Evolutionary conservation across 2,888 invertebrate species (phyloP).

Genomic region (Shargacucullia verbasci): DNA sequence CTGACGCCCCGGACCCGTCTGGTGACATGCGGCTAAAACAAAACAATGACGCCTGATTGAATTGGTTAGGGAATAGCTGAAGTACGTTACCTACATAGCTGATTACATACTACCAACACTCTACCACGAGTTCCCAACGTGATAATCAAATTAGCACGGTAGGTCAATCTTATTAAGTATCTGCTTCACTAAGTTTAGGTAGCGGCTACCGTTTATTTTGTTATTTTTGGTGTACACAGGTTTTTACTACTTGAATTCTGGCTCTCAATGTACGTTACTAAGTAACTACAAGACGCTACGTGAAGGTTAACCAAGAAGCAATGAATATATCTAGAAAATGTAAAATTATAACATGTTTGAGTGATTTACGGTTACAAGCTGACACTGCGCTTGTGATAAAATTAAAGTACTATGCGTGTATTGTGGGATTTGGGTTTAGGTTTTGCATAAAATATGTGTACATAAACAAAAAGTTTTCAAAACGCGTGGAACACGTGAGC

Average conservation of each 20-base stretch:
- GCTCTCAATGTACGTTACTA: neutral
- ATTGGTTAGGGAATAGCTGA: conserved; percentile 57
- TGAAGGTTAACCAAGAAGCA: no score
- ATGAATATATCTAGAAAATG: no score
- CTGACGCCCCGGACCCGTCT: conserved; percentile 61
- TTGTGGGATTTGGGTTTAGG: conserved; percentile 35
- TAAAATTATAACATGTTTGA: conserved; percentile 1
- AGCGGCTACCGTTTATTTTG: conserved; percentile 6
- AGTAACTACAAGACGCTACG: neutral
- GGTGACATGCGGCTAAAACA: conserved; percentile 70
- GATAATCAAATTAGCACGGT: conserved; percentile 39
- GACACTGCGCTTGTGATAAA: conserved; percentile 29
- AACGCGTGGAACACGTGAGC: conserved; percentile 47
- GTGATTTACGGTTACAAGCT: conserved; percentile 17
- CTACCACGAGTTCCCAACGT: conserved; percentile 18
- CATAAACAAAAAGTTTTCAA: conserved; percentile 47
- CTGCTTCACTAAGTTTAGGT: conserved; percentile 10
- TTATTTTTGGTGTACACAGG: neutral
- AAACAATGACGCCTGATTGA: conserved; percentile 71
- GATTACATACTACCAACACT: conserved; percentile 11
- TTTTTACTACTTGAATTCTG: neutral
- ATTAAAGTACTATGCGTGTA: conserved; percentile 37
- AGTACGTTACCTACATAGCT: conserved; percentile 28
- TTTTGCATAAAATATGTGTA: conserved; percentile 37
- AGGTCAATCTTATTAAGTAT: conserved; percentile 28